Conservation (phyloP, 2,797 vertebrate species). For the Darevskia nairensis region DNA sequence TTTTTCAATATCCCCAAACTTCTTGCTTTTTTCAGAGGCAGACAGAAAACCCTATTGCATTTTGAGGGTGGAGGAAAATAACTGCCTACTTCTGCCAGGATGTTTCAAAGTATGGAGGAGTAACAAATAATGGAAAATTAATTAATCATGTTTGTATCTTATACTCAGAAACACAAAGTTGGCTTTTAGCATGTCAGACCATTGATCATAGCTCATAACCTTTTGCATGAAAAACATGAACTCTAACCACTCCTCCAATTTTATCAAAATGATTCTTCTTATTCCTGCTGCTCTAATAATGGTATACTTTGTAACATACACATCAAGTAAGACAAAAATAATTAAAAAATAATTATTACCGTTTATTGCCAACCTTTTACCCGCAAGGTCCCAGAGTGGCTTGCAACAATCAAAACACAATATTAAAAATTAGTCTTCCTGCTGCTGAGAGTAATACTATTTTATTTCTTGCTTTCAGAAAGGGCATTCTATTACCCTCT, state of each 20-base stretch:
- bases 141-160: background rate
- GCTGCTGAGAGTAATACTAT: background rate
- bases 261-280: slow-evolving; percentile 23
- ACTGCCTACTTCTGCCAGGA: background rate
- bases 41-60: background rate
- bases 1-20: background rate
- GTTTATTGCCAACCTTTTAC: too few relatives aligned
- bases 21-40: background rate
- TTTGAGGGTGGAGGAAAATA: background rate
- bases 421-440: background rate
- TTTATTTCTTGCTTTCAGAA: slow-evolving; percentile 14
- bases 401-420: too few relatives aligned
- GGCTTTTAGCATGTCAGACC: too few relatives aligned
- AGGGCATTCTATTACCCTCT: slow-evolving; percentile 10
- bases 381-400: too few relatives aligned
- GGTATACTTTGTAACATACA: background rate
- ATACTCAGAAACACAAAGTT: background rate
- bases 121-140: background rate
- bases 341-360: background rate
- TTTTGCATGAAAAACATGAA: too few relatives aligned
- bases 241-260: background rate
- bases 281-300: slow-evolving; percentile 27
- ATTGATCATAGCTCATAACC: too few relatives aligned
- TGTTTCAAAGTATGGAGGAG: slow-evolving; percentile 44
- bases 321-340: slow-evolving; percentile 42